A percentile compares a stretch with the other conserved stretches of the same genome.
These are phyloP conservation scores for Tryphoninae sp. DNA, from an alignment of 2,888 invertebrate species.

Conservation along the genomic window DNA sequence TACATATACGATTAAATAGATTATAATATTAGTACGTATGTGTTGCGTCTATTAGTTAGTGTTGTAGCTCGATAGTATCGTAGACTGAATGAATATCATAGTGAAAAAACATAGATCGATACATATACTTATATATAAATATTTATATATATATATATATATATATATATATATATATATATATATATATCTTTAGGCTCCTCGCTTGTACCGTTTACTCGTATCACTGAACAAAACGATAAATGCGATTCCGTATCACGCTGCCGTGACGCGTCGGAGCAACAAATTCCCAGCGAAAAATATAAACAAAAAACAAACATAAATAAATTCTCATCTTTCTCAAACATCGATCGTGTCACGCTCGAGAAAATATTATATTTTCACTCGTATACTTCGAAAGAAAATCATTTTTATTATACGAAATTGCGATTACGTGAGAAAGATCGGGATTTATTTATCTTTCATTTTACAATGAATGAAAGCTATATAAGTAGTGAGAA, in stretches of 20 bases:
- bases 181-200: slow-evolving; percentile 41
- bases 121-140: slow-evolving; percentile 24
- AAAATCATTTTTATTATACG: neutral
- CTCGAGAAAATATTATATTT: neutral
- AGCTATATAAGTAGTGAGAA: slow-evolving; percentile 48
- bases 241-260: slow-evolving; percentile 57
- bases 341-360: neutral
- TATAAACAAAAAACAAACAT: neutral
- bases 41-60: slow-evolving; percentile 57
- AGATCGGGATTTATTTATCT: slow-evolving; percentile 30
- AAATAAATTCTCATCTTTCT: slow-evolving; percentile 26
- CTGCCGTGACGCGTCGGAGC: slow-evolving; percentile 61
- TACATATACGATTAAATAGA: slow-evolving; percentile 27
- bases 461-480: slow-evolving; percentile 43
- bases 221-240: slow-evolving; percentile 47
- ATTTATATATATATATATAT: slow-evolving; percentile 25
- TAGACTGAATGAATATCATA: slow-evolving; percentile 57
- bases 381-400: neutral
- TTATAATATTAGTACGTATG: slow-evolving; percentile 36
- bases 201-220: slow-evolving; percentile 60
- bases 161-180: slow-evolving; percentile 41
- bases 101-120: slow-evolving; percentile 44
- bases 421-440: neutral
- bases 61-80: slow-evolving; percentile 58
- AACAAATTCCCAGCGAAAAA: slow-evolving; percentile 49